Percentiles rank a stretch among this genome's conserved stretches.
phyloP scores from a whole-genome alignment of 2,797 vertebrate genomes.

The Peromyscus nudipes region DNA sequence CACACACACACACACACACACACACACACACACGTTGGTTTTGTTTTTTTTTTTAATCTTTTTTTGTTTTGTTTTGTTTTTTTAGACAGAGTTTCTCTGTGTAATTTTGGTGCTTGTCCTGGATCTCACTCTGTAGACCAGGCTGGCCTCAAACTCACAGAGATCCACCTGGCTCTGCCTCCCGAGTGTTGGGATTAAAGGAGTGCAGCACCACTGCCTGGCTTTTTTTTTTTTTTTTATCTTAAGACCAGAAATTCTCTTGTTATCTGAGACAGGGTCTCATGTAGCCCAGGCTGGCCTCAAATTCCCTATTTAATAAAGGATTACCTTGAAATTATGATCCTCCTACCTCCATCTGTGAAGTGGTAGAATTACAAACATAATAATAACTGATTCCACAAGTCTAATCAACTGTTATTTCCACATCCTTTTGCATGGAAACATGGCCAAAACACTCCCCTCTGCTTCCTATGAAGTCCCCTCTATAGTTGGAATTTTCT shows the following conservation, averaged over 20 bases:
- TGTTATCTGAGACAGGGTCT: not conserved
- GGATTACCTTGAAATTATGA: not conserved
- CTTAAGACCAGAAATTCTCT: not conserved
- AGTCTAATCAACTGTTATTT: not conserved
- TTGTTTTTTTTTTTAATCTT: no score
- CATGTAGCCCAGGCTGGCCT: not conserved
- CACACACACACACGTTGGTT: not conserved
- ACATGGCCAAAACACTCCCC: not conserved
- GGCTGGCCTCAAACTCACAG: no score
- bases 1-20: not conserved
- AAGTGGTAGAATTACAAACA: not conserved
- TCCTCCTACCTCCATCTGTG: not conserved
- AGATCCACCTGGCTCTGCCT: no score
- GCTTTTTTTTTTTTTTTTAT: not conserved
- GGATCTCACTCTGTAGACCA: no score
- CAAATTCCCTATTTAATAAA: not conserved
- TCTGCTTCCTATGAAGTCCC: not conserved
- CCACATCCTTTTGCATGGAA: not conserved
- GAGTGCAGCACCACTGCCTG: no score
- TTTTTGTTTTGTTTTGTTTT: no score
- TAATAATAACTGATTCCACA: not conserved
- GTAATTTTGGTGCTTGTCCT: no score
- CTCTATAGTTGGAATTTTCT: not conserved
- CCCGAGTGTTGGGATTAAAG: no score
- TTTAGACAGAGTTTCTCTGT: no score